phyloP scores from a whole-genome alignment of 1,140 invertebrate genomes.

The Tetramorium parvispinum region DNA sequence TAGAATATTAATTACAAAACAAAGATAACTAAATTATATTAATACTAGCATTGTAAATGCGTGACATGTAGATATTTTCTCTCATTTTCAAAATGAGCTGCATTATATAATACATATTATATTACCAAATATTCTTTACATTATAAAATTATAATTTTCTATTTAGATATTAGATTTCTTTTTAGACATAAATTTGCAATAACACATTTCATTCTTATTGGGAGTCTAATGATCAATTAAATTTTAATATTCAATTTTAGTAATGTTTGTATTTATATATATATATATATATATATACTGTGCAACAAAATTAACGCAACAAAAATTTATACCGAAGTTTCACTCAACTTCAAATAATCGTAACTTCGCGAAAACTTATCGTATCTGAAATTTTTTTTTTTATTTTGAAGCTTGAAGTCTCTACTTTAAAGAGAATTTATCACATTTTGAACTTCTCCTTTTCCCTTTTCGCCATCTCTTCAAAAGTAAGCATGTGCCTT shows the following conservation, averaged over 20 bases:
- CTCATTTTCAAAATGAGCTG: background rate
- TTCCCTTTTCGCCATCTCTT: too few species aligned
- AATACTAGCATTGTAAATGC: background rate
- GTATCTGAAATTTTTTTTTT: too few species aligned
- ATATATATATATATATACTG: too few species aligned
- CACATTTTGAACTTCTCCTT: too few species aligned
- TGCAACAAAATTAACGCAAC: too few species aligned
- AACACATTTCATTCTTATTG: background rate
- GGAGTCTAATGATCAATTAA: background rate
- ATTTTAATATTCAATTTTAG: background rate
- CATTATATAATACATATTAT: background rate
- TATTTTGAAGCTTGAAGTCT: too few species aligned
- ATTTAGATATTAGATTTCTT: background rate
- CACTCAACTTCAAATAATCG: too few species aligned
- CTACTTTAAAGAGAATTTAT: too few species aligned
- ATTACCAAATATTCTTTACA: background rate
- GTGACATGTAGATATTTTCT: background rate
- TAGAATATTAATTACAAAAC: background rate
- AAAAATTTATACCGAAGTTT: too few species aligned
- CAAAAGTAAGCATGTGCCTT: too few species aligned
- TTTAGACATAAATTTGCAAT: background rate
- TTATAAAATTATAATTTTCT: conserved; percentile 2
- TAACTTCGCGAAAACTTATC: too few species aligned
- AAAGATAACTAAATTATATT: conserved; percentile 4
- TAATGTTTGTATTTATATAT: background rate